Conservation (phyloP, 1,140 invertebrate genomes). For the Drosophila pseudoananassae region DNA sequence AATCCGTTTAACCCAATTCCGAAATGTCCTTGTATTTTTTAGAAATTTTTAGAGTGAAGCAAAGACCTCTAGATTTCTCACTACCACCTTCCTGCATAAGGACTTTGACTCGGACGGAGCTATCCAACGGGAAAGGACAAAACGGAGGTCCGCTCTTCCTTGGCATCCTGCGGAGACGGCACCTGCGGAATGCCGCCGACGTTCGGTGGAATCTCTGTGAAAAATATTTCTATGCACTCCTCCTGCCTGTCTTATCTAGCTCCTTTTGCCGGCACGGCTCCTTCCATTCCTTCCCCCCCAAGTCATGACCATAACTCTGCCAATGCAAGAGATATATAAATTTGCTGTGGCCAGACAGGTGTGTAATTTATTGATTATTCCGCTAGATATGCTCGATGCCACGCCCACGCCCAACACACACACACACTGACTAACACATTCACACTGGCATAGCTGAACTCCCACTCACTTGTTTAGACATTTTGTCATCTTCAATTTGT, state of each 20-base stretch:
- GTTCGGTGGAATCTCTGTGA: slow-evolving; percentile 69
- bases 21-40: neutral
- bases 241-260: slow-evolving; percentile 36
- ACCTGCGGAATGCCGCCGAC: slow-evolving; percentile 73
- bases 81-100: slow-evolving; percentile 7
- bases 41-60: neutral
- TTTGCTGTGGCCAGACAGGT: slow-evolving; percentile 78
- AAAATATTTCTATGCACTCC: slow-evolving; percentile 73
- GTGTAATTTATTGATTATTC: slow-evolving; percentile 83
- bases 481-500: slow-evolving; percentile 83
- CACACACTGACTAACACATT: slow-evolving; percentile 7
- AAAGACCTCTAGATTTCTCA: slow-evolving; percentile 3
- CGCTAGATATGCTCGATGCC: slow-evolving; percentile 68
- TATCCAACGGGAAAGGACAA: slow-evolving; percentile 20
- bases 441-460: slow-evolving; percentile 19
- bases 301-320: slow-evolving; percentile 65
- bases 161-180: slow-evolving; percentile 56
- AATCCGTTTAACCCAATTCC: no score
- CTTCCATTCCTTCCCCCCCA: slow-evolving; percentile 25
- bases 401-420: slow-evolving; percentile 21
- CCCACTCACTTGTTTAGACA: slow-evolving; percentile 75
- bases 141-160: neutral
- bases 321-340: slow-evolving; percentile 48
- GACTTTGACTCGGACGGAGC: slow-evolving; percentile 35
- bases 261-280: neutral